phyloP scores from a whole-genome alignment of 2,797 vertebrate genomes.

The Bradypodion pumilum region DNA sequence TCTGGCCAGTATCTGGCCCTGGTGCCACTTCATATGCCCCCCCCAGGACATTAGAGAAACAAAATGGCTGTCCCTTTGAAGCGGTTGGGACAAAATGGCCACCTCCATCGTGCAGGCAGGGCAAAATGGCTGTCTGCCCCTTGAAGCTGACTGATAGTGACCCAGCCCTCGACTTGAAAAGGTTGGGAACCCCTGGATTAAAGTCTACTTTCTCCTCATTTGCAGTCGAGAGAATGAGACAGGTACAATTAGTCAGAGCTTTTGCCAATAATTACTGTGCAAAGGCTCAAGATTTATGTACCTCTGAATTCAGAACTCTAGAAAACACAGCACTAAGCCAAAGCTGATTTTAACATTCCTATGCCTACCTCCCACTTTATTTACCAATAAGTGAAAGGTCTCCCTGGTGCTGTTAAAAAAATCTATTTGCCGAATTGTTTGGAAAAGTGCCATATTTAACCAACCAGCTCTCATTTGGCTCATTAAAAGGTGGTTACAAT shows the following conservation, averaged over 20 bases:
- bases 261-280: neutral
- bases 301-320: neutral
- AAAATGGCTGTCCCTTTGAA: no score
- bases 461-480: constrained; percentile 31
- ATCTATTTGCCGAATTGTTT: constrained; percentile 15
- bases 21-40: no score
- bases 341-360: constrained; percentile 17
- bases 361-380: neutral
- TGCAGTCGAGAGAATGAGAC: neutral
- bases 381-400: constrained; percentile 6
- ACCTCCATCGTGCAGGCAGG: no score
- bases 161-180: no score
- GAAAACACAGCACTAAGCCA: neutral
- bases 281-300: neutral
- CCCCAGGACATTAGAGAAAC: no score
- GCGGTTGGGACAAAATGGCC: no score
- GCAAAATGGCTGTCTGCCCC: no score
- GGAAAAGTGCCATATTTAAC: constrained; percentile 24
- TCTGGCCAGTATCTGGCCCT: no score
- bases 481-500: constrained; percentile 21
- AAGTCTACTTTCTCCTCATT: no score
- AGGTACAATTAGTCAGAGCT: neutral
- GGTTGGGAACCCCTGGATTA: no score
- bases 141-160: no score
- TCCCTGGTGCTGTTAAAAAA: neutral